Percentiles rank a stretch among this genome's conserved stretches.
These are phyloP conservation scores for Chrysopa pallens DNA, from an alignment of 1,140 invertebrate genomes.

Conservation along the genomic window DNA sequence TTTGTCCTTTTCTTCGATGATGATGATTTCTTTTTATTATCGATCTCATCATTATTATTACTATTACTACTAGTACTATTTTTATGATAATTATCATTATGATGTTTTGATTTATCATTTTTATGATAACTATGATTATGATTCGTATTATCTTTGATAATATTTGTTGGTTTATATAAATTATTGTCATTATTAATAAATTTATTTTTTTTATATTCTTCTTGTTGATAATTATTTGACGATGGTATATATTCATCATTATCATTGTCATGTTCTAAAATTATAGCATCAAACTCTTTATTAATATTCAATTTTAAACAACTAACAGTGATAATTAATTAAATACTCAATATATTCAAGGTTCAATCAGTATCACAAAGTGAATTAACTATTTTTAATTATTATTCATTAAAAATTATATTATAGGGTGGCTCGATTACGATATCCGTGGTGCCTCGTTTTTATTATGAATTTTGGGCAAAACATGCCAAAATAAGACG, in stretches of 20 bases:
- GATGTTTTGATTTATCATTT: neutral
- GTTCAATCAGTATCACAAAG: too few species aligned
- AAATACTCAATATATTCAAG: too few species aligned
- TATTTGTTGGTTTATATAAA: slow-evolving; percentile 6
- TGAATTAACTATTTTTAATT: too few species aligned
- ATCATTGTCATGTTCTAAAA: slow-evolving; percentile 6
- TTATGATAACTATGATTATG: slow-evolving; percentile 3
- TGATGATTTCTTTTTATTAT: slow-evolving; percentile 9
- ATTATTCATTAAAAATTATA: too few species aligned
- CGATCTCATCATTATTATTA: slow-evolving; percentile 5
- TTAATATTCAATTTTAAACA: too few species aligned
- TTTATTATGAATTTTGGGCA: too few species aligned
- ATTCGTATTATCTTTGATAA: slow-evolving; percentile 4
- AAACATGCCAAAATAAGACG: too few species aligned
- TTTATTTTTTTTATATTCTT: neutral
- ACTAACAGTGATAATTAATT: too few species aligned
- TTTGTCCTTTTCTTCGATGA: slow-evolving; percentile 5
- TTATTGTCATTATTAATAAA: slow-evolving; percentile 3
- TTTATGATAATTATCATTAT: slow-evolving; percentile 2
- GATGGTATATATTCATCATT: neutral
- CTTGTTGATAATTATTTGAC: neutral
- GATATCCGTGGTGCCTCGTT: too few species aligned
- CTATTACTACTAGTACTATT: slow-evolving; percentile 1
- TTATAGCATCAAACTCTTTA: too few species aligned
- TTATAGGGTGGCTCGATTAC: too few species aligned